phyloP scores from a whole-genome alignment of 1,140 invertebrate genomes.

The Nasonia giraulti region DNA sequence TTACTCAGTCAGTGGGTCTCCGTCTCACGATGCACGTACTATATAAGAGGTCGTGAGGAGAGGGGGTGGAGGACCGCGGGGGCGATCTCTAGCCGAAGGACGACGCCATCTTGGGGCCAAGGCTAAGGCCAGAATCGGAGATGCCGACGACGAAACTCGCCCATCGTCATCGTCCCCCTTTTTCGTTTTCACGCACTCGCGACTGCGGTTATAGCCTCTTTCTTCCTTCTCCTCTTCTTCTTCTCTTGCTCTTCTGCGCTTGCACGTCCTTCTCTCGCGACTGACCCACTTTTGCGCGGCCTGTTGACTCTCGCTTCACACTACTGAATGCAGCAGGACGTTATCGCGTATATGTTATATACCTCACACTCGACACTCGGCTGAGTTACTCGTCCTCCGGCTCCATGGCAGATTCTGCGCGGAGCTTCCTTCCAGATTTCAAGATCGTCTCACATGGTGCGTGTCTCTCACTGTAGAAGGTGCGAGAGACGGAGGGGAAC shows the following conservation, averaged over 20 bases:
- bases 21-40: neutral
- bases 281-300: conserved; percentile 45
- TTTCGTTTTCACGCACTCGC: neutral
- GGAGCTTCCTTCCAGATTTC: neutral
- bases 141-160: conserved; percentile 22
- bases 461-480: neutral
- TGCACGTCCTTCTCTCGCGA: conserved; percentile 18
- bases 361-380: neutral
- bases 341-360: neutral
- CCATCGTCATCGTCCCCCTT: conserved; percentile 34
- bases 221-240: neutral
- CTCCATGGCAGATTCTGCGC: neutral
- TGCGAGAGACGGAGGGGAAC: neutral
- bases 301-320: neutral
- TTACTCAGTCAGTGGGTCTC: conserved; percentile 14
- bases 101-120: conserved; percentile 49
- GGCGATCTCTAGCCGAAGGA: conserved; percentile 46
- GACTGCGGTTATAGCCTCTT: neutral
- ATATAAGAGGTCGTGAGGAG: neutral
- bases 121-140: conserved; percentile 32
- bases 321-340: too few relatives aligned
- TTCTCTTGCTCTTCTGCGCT: neutral
- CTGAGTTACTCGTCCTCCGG: neutral
- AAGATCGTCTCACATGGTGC: neutral
- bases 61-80: neutral